Percentiles rank a stretch among this genome's conserved stretches.
Conservation (phyloP, 2,797 vertebrate species). For the Benthosema pterotum region DNA sequence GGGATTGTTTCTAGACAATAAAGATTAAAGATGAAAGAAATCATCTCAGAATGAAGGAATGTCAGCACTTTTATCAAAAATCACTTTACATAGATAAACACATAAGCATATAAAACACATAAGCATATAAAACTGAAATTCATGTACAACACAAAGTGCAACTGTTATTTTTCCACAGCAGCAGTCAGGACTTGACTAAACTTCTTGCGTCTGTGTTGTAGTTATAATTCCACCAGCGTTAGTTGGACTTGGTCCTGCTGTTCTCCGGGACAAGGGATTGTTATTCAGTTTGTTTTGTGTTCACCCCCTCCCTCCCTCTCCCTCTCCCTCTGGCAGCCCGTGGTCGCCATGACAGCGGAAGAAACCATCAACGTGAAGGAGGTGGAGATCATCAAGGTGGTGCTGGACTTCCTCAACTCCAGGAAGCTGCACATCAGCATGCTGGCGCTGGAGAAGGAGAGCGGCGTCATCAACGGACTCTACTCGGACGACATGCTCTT, state of each 20-base stretch:
- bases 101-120: no score
- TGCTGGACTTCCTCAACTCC: conserved; percentile 96
- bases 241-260: not conserved
- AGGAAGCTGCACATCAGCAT: conserved; percentile 98
- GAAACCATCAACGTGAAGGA: conserved; percentile 99
- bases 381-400: conserved; percentile 97
- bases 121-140: no score
- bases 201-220: no score
- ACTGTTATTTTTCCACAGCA: no score
- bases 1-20: no score
- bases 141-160: no score
- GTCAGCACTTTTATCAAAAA: no score
- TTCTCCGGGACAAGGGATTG: not conserved
- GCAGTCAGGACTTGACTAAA: no score
- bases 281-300: not conserved
- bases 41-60: no score
- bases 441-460: conserved; percentile 98
- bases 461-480: conserved; percentile 97
- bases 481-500: conserved; percentile 99
- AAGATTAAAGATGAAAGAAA: no score
- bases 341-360: conserved; percentile 94
- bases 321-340: conserved; percentile 38
- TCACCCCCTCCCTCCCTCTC: not conserved
- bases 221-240: not conserved
- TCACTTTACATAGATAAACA: no score